Evolutionary conservation across 2,888 invertebrate species (phyloP), one percentile per base, ranked within the genome.

Genomic region (Agrotis clavis): DNA sequence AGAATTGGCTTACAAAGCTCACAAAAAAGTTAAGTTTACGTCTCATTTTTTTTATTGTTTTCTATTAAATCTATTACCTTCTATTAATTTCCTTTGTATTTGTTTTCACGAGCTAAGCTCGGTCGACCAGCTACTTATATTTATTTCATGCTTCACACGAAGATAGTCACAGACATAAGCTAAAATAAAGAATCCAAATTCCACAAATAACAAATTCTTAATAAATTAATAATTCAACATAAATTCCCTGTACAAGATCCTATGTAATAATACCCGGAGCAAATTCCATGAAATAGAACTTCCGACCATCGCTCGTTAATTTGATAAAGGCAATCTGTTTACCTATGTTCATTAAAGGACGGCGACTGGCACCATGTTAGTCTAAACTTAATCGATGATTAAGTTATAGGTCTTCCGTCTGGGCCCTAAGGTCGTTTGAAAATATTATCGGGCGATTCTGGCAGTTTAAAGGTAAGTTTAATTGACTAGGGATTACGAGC

Each of bases 361-460:
- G 48, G 1, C 45, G 41, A 45, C 19, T 50, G 18, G 35, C 30
- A 56, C 7, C 41, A 14, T 30, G 56, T 50, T 73, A n/a, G 54
- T 35, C 45, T n/a, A n/a, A 45, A 16, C 30, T 56, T 73, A 14
- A 47, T 60, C 25, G 47, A 70, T 64, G 63, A 72, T 71, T 41
- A 54, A 54, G 14, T 72, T 25, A 53, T 48, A 19, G 53, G 25
- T 30, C 16, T 56, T 14, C 4, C 13, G 5, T 25, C 35, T 13
- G 54, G 19, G 25, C 18, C n/a, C 19, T 16, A 21, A 41, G 18
- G 18, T 50, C 19, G 41, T 72, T 41, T n/a, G 18, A 47, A 45
- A 47, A 18, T 48, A 53, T 71, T 53, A 53, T 35, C 25, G 18
- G 41, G 51, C n/a, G 14, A 25, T 48, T 19, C 11, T 41, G n/a